A percentile compares a stretch with the other conserved stretches of the same genome.
phyloP scores from a whole-genome alignment of 2,888 invertebrate genomes.

The Gnatocerus cornutus region DNA sequence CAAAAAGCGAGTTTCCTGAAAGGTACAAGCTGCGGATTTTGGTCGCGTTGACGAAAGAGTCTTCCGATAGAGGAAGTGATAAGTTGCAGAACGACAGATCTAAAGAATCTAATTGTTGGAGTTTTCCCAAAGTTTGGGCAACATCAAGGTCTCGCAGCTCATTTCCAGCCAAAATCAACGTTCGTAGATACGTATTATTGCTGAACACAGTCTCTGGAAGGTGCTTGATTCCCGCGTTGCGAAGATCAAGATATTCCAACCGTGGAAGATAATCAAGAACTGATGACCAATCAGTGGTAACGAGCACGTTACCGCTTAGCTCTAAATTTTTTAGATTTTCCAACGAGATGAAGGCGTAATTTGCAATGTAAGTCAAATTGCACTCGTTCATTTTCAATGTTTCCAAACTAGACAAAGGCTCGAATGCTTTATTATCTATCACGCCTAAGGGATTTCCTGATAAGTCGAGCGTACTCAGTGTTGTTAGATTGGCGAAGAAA shows the following conservation, averaged over 20 bases:
- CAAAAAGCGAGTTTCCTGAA: conserved; percentile 80
- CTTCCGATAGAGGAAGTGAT: conserved; percentile 78
- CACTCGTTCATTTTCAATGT: conserved; percentile 79
- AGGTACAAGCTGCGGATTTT: conserved; percentile 78
- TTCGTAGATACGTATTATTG: conserved; percentile 78
- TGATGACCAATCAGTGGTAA: conserved; percentile 77
- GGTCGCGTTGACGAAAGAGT: conserved; percentile 80
- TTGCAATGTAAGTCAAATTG: conserved; percentile 75
- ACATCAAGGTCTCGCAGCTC: conserved; percentile 79
- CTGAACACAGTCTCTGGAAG: conserved; percentile 79
- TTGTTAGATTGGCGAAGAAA: conserved; percentile 80
- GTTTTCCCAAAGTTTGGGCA: conserved; percentile 77
- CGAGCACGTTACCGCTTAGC: conserved; percentile 77
- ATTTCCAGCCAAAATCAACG: conserved; percentile 79
- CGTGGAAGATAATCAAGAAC: conserved; percentile 76
- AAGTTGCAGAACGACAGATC: conserved; percentile 82
- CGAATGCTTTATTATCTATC: conserved; percentile 76
- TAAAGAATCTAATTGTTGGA: conserved; percentile 77
- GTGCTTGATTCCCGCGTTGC: conserved; percentile 76
- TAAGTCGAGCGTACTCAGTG: conserved; percentile 80
- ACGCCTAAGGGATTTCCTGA: conserved; percentile 78
- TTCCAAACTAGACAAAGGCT: conserved; percentile 78
- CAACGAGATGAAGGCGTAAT: conserved; percentile 75
- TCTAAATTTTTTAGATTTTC: conserved; percentile 78
- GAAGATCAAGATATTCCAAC: conserved; percentile 78